Conservation (phyloP, 2,888 invertebrate species). For the Drosophila testacea region DNA sequence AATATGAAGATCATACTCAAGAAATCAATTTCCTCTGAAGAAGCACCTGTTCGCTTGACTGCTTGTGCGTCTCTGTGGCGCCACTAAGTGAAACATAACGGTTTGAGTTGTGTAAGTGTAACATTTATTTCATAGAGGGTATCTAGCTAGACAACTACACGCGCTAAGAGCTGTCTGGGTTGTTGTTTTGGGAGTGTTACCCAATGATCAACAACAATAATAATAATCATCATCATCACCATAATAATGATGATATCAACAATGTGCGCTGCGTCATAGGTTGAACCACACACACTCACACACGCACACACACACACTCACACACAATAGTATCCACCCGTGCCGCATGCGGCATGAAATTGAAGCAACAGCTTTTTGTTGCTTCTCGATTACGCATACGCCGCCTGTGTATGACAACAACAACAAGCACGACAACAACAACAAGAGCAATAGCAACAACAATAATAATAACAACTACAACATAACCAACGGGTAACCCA, state of each 20-base stretch:
- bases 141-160: not conserved
- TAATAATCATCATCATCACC: constrained; percentile 16
- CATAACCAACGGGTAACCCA: constrained; percentile 7
- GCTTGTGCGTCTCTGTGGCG: too few species aligned
- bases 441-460: not conserved
- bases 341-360: constrained; percentile 18
- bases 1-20: not conserved
- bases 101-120: too few species aligned
- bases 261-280: constrained; percentile 44
- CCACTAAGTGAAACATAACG: too few species aligned
- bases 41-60: too few species aligned
- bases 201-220: constrained; percentile 17
- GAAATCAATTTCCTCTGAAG: too few species aligned
- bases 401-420: constrained; percentile 19
- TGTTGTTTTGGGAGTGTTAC: constrained; percentile 10
- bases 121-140: not conserved
- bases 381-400: constrained; percentile 61
- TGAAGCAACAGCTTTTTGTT: constrained; percentile 52
- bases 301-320: not conserved
- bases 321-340: not conserved
- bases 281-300: constrained; percentile 5
- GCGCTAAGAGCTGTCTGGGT: too few species aligned
- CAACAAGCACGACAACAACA: not conserved
- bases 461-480: not conserved
- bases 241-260: constrained; percentile 39